Evolutionary conservation across 2,888 invertebrate genomes (phyloP), one percentile per base, ranked within the genome.

Genomic region (Rhogogaster chlorosoma): DNA sequence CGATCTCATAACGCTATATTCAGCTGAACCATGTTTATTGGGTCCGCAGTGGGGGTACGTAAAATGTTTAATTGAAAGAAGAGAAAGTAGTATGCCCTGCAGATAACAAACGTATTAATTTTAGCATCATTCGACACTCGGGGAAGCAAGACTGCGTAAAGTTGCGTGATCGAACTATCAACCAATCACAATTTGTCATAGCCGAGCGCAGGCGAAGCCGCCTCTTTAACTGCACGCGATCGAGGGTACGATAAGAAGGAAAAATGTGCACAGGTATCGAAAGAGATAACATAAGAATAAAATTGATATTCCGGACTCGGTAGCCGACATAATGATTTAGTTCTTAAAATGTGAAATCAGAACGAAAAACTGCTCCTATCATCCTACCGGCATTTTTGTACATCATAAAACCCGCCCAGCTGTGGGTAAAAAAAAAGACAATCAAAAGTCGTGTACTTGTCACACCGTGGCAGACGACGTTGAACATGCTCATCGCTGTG

Each of bases 391-490:
- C 45, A 18, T 67, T 45, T 45, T 45, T 32, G 15, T 61, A 22
- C 45, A 36, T 83, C 15, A 45, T 42, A 64, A 42, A 64, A 78
- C 57, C 57, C 80, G 61, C 80, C 83, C 83, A 83, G 83, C 83
- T 83, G 83, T 42, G 67, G 67, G 83, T 83, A 29, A 49, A n/a
- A 77, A 42, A 53, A 61, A 80, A 80, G 38, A 80, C 12, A 26
- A 61, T 61, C 67, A 26, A 61, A 57, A 80, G 22, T 38, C 38
- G 83, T 83, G 83, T 85, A 85, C 77, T 88, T 87, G 89, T 89
- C 88, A 90, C 88, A 89, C 88, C 88, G 87, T 88, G 91, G 91
- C 91, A 90, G 91, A 91, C 91, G 91, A 91, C 90, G 87, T 88
- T 61, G 38, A 36, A 80, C 29, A 10, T 61, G 80, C 45, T 53